Base-by-base conservation (phyloP, 2,888 invertebrate species). In the Nycteola revayana region DNA sequence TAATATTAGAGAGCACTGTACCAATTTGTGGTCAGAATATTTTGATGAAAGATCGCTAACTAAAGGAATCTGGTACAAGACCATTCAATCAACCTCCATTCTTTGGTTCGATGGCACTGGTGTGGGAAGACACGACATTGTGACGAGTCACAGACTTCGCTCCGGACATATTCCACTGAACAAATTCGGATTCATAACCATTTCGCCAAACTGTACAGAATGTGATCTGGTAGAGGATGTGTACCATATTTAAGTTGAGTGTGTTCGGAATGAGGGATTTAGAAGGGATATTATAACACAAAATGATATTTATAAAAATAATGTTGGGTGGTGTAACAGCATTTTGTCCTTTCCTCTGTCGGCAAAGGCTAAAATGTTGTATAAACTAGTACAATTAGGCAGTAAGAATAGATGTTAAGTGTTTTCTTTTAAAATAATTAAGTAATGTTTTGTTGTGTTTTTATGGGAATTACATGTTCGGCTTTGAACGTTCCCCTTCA, bases 151-250 rank as follows among this genome's bases (percentile, higher is more conserved):
- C 9, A 10, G 21, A 21, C 21, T 21, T n/a, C 21, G 7, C 2
- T 21, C 21, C n/a, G 21, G 21, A 5, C 21, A 28, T 9, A 28
- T 7, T 6, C 11, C 10, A 11, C 9, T 1, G 2, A 23, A 9
- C 21, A 7, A n/a, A n/a, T 21, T 21, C n/a, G 21, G 21, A n/a
- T 21, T 21, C 7, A 21, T 21, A 14, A 14, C 14, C 14, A 14
- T 5, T 21, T 21, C 21, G 3, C n/a, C 21, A n/a, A 21, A 21
- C 7, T 21, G 21, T n/a, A n/a, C 7, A 7, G 21, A 21, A n/a
- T 21, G 21, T 7, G 21, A 21, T 21, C 4, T 21, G 21, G n/a
- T 21, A n/a, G 21, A 21, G n/a, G 21, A 21, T n/a, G 40, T 28
- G 6, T 1, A n/a, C 9, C 9, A n/a, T 3, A 7, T n/a, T 10